Base-by-base conservation (phyloP, 2,888 invertebrate species). In the Brenthis ino region DNA sequence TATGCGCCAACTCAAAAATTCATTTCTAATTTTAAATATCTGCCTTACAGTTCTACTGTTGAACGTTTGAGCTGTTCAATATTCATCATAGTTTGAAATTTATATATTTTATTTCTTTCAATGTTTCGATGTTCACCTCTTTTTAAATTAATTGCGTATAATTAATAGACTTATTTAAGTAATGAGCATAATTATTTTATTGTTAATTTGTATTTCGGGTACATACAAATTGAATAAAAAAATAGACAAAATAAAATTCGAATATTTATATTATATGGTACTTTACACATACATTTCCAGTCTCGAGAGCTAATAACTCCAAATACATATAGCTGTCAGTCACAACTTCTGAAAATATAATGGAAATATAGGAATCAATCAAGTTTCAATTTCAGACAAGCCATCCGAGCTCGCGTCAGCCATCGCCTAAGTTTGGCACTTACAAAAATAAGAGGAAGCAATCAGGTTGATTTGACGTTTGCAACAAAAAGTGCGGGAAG, bases 11-110 rank as follows among this genome's bases (percentile, higher is more conserved):
- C 78, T 81, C 79, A 82, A 83, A 83, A 85, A 84, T 88, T 84
- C 86, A 86, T 85, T 89, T 85, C 86, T 85, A 88, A 88, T 91
- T 87, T 87, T 83, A 81, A 82, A 83, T 83, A 81, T 84, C 83
- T 77, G 79, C 77, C 79, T 74, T 79, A 77, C 76, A 79, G 80
- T 79, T 77, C 55, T 60, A 53, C 16, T 67, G 20, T 70, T 60
- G 54, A 71, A 71, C 69, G 60, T 54, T 64, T 60, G 56, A 64
- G n/a, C 56, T 69, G 61, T 61, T 60, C 47, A 20, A 33, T 57
- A 61, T 65, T 65, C 13, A 48, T 16, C 8, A 37, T 48, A 51
- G 16, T n/a, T 14, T 33, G 13, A 8, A 33, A 28, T 16, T 4
- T 53, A 28, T n/a, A 13, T 37, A 4, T 37, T 6, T 33, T 8